Base-by-base conservation (phyloP, 2,888 invertebrate species). In the Xestia sexstrigata region DNA sequence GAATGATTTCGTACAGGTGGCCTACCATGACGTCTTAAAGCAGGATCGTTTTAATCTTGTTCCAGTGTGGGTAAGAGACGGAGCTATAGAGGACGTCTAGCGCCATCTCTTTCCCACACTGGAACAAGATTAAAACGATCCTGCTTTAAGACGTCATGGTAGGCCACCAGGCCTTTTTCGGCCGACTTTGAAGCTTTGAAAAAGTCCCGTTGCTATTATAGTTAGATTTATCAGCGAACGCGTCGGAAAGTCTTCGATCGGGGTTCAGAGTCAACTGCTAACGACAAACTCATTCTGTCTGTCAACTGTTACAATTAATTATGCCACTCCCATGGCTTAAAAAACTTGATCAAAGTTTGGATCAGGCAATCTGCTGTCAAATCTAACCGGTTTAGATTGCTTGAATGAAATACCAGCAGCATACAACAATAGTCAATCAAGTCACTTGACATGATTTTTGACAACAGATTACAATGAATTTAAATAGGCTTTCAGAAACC, bases 381-480 rank as follows among this genome's bases (percentile, higher is more conserved):
- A 49, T 42, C n/a, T 17, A 75, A 63, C 42, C n/a, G 15, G 49
- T 81, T 81, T 7, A 15, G 13, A 66, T 58, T 45, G 58, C 15
- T 76, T 49, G 65, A 63, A 80, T n/a, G 2, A 26, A 60, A n/a
- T 45, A 65, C 47, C 47, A 58, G 26, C n/a, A 52, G 4, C 26
- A 45, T 17, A 60, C 17, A 76, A 75, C 65, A 81, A 78, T 65
- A 55, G 35, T 15, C 35, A 78, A 81, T 78, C 65, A 81, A 58
- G 15, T 55, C 8, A 8, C 30, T 49, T n/a, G 47, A 47, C 62
- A 62, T 52, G 52, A 39, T 80, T 45, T 70, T 79, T 72, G 47
- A 58, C 15, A 81, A 35, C 42, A 13, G 47, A 60, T 62, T 26
- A 70, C 26, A 52, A 35, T 26, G 7, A 52, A 71, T 71, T 62